Conservation (phyloP, 1,140 invertebrate species). For the Vollenhovia emeryi region DNA sequence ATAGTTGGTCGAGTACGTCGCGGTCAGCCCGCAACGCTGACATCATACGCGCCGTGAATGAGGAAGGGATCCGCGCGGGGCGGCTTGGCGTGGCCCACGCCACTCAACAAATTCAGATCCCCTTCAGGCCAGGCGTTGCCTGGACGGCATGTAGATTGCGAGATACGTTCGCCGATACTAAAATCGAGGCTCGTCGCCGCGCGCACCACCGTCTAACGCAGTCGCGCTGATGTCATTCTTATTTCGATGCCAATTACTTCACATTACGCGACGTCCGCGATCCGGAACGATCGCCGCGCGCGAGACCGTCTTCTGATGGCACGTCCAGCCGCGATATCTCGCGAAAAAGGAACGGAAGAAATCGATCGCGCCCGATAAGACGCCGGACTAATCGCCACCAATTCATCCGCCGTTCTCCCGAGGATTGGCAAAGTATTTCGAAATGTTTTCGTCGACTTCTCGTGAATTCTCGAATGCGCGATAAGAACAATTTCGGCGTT, state of each 20-base stretch:
- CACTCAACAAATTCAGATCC: background rate
- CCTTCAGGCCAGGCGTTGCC: background rate
- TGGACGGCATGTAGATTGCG: background rate
- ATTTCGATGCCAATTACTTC: conserved; percentile 65
- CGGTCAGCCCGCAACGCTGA: conserved; percentile 31
- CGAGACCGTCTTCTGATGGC: background rate
- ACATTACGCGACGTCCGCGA: conserved; percentile 30
- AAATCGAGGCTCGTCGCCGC: conserved; percentile 13
- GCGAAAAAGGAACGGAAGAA: background rate
- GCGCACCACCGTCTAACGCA: background rate
- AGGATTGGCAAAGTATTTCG: background rate
- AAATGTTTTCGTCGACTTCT: too few relatives aligned
- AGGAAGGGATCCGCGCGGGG: background rate
- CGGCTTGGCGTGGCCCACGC: background rate
- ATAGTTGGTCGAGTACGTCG: conserved; percentile 47
- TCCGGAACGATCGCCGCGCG: conserved; percentile 10
- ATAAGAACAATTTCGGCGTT: background rate
- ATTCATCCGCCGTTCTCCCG: background rate
- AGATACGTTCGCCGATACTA: background rate
- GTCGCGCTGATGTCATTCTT: conserved; percentile 66
- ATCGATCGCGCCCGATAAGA: background rate
- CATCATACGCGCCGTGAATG: conserved; percentile 47
- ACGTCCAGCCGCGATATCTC: background rate
- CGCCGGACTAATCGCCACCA: background rate
- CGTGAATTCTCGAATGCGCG: background rate